These are phyloP conservation scores for Drosophila maculinotata DNA, from an alignment of 2,888 invertebrate species.

Conservation along the genomic window DNA sequence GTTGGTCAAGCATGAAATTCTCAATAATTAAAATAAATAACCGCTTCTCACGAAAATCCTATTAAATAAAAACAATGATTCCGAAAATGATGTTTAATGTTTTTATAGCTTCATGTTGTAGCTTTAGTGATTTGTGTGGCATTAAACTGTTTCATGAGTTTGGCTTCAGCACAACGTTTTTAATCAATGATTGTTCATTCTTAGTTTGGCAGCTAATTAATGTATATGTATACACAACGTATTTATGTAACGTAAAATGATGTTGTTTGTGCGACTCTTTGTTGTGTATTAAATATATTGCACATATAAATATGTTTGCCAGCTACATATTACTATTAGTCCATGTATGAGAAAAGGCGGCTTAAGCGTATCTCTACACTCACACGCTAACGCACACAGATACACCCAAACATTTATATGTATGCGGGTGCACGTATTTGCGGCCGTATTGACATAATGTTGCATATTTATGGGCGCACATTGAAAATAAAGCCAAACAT, in stretches of 20 bases:
- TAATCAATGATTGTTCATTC: background rate
- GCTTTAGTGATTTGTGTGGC: background rate
- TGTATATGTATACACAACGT: background rate
- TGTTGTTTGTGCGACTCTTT: conserved; percentile 1
- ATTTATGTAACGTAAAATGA: background rate
- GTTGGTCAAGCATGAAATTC: conserved; percentile 50
- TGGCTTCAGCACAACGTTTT: background rate
- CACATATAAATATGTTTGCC: conserved; percentile 41
- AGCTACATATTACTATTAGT: conserved; percentile 8
- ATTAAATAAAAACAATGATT: conserved; percentile 13
- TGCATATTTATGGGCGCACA: conserved; percentile 45
- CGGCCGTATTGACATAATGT: conserved; percentile 57
- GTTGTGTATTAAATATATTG: conserved; percentile 28
- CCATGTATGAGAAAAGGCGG: background rate
- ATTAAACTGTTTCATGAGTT: background rate
- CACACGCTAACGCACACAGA: conserved; percentile 14
- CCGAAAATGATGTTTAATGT: background rate
- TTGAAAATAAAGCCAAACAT: conserved; percentile 26
- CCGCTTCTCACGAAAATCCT: conserved; percentile 4
- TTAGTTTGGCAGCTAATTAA: background rate
- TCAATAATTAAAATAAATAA: conserved; percentile 53
- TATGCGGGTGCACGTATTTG: conserved; percentile 53
- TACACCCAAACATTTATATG: conserved; percentile 28
- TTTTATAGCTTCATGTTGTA: background rate
- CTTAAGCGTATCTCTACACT: conserved; percentile 5